A percentile compares a stretch with the other conserved stretches of the same genome.
These are phyloP conservation scores for Tretioscincus oriximinensis DNA, from an alignment of 2,113 vertebrate species.

Conservation along the genomic window DNA sequence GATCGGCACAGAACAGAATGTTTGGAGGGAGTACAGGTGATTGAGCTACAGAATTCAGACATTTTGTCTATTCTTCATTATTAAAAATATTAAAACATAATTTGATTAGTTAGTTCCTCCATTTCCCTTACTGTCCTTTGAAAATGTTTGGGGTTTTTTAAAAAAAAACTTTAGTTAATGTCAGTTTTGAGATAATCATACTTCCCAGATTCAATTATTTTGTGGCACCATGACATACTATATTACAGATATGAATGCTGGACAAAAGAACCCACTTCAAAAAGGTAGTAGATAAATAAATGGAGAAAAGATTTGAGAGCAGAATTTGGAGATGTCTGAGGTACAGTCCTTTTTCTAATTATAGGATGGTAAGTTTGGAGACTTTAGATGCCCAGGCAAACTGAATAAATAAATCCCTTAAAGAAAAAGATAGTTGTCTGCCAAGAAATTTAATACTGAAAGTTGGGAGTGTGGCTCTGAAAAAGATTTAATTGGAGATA, in stretches of 20 bases:
- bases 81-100: constrained; percentile 22
- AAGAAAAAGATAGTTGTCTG: constrained; percentile 71
- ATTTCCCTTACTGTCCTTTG: constrained; percentile 16
- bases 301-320: constrained; percentile 43
- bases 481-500: constrained; percentile 79
- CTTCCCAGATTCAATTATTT: constrained; percentile 26
- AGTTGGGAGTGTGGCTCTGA: constrained; percentile 65
- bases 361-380: constrained; percentile 61
- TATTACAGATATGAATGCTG: constrained; percentile 29
- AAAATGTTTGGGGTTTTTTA: neutral
- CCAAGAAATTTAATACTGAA: constrained; percentile 77
- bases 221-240: neutral
- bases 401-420: constrained; percentile 77
- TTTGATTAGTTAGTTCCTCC: neutral
- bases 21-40: no score
- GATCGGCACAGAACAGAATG: neutral
- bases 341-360: constrained; percentile 63
- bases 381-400: constrained; percentile 66
- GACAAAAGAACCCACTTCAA: constrained; percentile 37
- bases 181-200: constrained; percentile 15
- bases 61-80: neutral
- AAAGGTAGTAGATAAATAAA: constrained; percentile 56
- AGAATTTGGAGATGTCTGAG: constrained; percentile 48
- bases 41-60: neutral
- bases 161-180: neutral